phyloP scores from a whole-genome alignment of 1,140 invertebrate genomes.

The Drosophila subpulchrella region DNA sequence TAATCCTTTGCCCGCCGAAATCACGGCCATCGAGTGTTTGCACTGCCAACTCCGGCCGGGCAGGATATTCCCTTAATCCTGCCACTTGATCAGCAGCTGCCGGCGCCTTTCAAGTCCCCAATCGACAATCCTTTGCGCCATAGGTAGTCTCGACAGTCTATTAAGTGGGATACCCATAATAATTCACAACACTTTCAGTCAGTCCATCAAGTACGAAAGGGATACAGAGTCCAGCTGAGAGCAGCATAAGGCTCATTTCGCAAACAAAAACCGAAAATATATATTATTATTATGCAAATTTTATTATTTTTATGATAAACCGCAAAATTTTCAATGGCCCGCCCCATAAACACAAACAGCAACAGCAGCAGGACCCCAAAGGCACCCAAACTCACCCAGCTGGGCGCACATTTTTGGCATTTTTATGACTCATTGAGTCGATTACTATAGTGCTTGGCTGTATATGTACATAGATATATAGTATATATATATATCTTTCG shows the following conservation, averaged over 20 bases:
- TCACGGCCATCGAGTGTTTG: conserved; percentile 68
- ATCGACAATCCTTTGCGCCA: conserved; percentile 50
- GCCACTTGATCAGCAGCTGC: conserved; percentile 76
- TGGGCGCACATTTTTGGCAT: conserved; percentile 80
- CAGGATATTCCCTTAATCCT: conserved; percentile 63
- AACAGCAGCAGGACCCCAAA: conserved; percentile 30
- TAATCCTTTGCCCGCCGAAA: conserved; percentile 71
- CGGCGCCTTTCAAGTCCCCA: conserved; percentile 52
- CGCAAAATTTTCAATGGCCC: conserved; percentile 70
- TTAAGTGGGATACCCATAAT: conserved; percentile 50
- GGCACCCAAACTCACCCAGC: conserved; percentile 33
- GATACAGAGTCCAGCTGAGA: conserved; percentile 63
- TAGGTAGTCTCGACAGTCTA: conserved; percentile 59
- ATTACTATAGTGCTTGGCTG: conserved; percentile 73
- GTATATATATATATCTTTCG: conserved; percentile 5
- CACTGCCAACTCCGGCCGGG: conserved; percentile 34
- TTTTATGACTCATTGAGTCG: conserved; percentile 81
- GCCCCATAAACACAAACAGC: conserved; percentile 61
- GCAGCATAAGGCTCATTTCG: conserved; percentile 57
- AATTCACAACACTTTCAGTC: conserved; percentile 78
- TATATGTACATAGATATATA: conserved; percentile 35
- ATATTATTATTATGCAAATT: conserved; percentile 81
- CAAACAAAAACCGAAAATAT: conserved; percentile 53
- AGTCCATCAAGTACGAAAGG: conserved; percentile 68
- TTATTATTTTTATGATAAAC: conserved; percentile 82